Evolutionary conservation across 2,888 invertebrate genomes (phyloP).

Genomic region (Tromatobia lineatoria): DNA sequence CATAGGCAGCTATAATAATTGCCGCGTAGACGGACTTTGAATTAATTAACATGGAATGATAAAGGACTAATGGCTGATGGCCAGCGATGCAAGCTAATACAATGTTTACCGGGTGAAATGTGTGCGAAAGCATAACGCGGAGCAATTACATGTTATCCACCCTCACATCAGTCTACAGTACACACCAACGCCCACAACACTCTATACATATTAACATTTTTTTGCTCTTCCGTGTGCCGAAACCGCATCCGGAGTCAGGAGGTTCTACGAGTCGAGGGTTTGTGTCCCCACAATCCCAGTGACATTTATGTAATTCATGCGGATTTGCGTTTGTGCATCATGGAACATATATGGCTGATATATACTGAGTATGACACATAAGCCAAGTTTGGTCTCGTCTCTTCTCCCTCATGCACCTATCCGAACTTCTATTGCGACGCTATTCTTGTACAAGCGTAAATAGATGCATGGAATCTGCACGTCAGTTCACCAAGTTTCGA

Average conservation of each 20-base stretch:
- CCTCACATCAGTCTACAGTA: neutral
- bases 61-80: conserved; percentile 59
- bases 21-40: conserved; percentile 59
- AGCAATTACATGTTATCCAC: conserved; percentile 51
- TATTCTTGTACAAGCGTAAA: neutral
- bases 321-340: conserved; percentile 34
- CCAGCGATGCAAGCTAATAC: conserved; percentile 60
- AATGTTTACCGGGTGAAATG: conserved; percentile 66
- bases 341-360: neutral
- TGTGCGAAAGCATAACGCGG: conserved; percentile 59
- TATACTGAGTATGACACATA: conserved; percentile 11
- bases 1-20: conserved; percentile 46
- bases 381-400: conserved; percentile 26
- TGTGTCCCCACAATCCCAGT: conserved; percentile 27
- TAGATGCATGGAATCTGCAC: conserved; percentile 1
- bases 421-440: neutral
- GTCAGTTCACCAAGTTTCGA: conserved; percentile 39
- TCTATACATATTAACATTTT: conserved; percentile 15
- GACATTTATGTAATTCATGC: conserved; percentile 58
- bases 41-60: conserved; percentile 65
- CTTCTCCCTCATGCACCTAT: neutral
- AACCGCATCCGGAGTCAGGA: conserved; percentile 29
- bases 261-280: neutral
- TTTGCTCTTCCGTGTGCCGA: conserved; percentile 31
- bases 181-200: neutral